Conservation (phyloP, 2,797 vertebrate species). For the Hemibagrus guttatus region DNA sequence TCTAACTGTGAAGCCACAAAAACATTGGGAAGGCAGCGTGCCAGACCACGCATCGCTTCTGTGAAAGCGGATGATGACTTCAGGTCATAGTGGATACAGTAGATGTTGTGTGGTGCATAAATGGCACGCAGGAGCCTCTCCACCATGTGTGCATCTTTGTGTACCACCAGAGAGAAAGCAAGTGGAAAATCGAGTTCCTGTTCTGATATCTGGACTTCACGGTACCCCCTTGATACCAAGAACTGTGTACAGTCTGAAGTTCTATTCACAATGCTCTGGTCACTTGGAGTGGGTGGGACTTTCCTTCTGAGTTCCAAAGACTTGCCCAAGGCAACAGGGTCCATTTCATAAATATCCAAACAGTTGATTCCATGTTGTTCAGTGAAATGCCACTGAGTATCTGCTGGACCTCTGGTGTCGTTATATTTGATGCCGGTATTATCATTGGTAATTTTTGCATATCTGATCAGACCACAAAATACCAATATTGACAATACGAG, state of each 20-base stretch:
- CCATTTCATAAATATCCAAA: slow-evolving; percentile 66
- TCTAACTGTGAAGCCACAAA: slow-evolving; percentile 88
- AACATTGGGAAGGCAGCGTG: slow-evolving; percentile 83
- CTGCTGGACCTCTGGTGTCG: too few species aligned
- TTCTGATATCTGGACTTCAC: slow-evolving; percentile 69
- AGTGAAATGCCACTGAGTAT: background rate
- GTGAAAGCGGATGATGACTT: slow-evolving; percentile 82
- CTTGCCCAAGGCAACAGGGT: slow-evolving; percentile 68
- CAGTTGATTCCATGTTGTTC: slow-evolving; percentile 60
- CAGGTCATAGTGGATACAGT: slow-evolving; percentile 90
- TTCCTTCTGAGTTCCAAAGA: slow-evolving; percentile 58
- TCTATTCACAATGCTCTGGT: slow-evolving; percentile 54
- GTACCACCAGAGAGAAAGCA: slow-evolving; percentile 91
- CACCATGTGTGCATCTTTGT: slow-evolving; percentile 89
- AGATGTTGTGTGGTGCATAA: slow-evolving; percentile 85
- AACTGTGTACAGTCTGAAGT: slow-evolving; percentile 74
- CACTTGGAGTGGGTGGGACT: slow-evolving; percentile 28
- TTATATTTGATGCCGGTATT: background rate
- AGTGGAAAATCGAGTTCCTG: slow-evolving; percentile 82
- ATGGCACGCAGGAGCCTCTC: slow-evolving; percentile 85
- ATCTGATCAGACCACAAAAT: background rate
- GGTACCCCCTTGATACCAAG: slow-evolving; percentile 73
- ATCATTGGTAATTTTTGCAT: background rate
- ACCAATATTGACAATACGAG: background rate
- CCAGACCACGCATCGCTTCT: slow-evolving; percentile 80